Evolutionary conservation across 1,140 invertebrate genomes (phyloP).

Genomic region (Drosophila sproati): DNA sequence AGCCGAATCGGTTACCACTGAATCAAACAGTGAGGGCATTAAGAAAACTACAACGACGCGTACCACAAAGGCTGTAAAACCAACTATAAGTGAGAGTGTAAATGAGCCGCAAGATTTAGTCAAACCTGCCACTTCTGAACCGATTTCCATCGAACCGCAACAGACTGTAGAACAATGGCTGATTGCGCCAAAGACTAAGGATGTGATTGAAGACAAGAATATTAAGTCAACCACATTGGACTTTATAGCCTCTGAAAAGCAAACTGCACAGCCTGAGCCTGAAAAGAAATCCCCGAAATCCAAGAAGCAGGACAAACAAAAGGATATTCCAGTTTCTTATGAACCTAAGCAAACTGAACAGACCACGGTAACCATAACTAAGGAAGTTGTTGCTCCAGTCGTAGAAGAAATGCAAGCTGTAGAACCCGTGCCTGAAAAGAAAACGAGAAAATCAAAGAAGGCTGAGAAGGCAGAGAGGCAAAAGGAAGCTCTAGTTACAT

Average conservation of each 20-base stretch:
- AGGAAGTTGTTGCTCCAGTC: conserved; percentile 8
- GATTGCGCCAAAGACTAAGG: background rate
- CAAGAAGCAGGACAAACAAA: conserved; percentile 10
- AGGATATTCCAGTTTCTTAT: conserved; percentile 8
- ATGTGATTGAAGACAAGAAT: background rate
- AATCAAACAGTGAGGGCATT: conserved; percentile 69
- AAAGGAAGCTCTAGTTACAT: background rate
- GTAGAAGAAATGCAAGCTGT: conserved; percentile 1
- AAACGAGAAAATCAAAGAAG: conserved; percentile 11
- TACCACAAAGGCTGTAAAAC: conserved; percentile 61
- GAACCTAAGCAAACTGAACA: background rate
- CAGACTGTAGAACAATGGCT: conserved; percentile 21
- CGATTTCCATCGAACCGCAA: conserved; percentile 8
- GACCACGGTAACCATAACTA: background rate
- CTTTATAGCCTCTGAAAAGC: conserved; percentile 57
- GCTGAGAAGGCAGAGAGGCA: background rate
- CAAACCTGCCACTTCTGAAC: background rate
- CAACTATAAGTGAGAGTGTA: conserved; percentile 30
- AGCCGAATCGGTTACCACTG: conserved; percentile 68
- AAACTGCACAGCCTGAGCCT: conserved; percentile 16
- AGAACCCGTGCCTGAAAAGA: conserved; percentile 14
- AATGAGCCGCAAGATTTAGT: conserved; percentile 1
- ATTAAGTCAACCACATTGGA: conserved; percentile 51
- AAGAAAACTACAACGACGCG: conserved; percentile 67
- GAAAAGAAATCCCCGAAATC: conserved; percentile 26